Evolutionary conservation across 2,888 invertebrate genomes (phyloP).

Genomic region (Cordilura impudica): DNA sequence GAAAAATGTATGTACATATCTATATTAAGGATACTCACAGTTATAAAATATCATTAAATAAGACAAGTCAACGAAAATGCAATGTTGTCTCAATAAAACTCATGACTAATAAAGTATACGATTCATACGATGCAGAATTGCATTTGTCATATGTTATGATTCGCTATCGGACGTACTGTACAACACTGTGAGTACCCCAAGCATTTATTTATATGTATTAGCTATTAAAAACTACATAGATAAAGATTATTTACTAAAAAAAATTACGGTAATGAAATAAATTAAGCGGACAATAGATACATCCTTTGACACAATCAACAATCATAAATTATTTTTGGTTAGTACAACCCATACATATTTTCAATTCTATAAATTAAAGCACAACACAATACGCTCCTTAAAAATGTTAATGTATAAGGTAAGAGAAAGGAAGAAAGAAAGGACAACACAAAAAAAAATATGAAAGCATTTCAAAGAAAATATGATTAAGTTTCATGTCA

Average conservation of each 20-base stretch:
- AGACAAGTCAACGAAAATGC: background rate
- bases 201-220: background rate
- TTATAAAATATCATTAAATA: background rate
- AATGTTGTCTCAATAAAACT: background rate
- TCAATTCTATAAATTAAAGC: slow-evolving; percentile 25
- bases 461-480: background rate
- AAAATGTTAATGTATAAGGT: slow-evolving; percentile 10
- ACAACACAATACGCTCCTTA: slow-evolving; percentile 52
- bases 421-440: background rate
- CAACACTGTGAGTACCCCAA: background rate
- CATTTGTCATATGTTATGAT: background rate
- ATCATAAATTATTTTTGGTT: slow-evolving; percentile 11
- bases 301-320: slow-evolving; percentile 23
- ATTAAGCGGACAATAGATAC: slow-evolving; percentile 37
- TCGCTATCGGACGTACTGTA: background rate
- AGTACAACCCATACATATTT: slow-evolving; percentile 21
- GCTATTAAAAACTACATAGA: background rate
- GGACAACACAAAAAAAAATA: slow-evolving; percentile 17
- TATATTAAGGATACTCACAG: slow-evolving; percentile 11
- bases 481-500: background rate
- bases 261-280: background rate
- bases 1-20: slow-evolving; percentile 3
- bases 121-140: background rate
- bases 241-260: background rate
- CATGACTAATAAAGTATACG: background rate